Base-by-base conservation (phyloP, 2,888 invertebrate genomes). In the Eutolmus rufibarbis region DNA sequence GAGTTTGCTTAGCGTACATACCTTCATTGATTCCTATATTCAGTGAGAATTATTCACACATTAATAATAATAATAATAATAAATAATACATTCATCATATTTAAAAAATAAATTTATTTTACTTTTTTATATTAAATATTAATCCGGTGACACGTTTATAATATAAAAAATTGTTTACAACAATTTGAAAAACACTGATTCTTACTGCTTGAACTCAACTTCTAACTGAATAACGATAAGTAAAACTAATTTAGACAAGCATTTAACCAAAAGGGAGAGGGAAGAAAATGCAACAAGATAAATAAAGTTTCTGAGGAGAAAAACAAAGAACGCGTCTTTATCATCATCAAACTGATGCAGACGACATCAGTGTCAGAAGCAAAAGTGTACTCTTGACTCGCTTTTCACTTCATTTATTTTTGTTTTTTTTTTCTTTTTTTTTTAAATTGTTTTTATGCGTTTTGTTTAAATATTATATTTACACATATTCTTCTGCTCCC, bases 111-210 rank as follows among this genome's bases (percentile, higher is more conserved):
- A 84, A 40, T 84, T 84, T 84, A 84, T 84, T 84, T 84, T 51
- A 81, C 56, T 81, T 81, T n/a, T 51, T 81, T 84, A 84, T 84
- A 37, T 84, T 84, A 84, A 84, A 84, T 84, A 84, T 57, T 74
- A 84, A 46, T 34, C 66, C 66, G 43, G 40, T 66, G 66, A 40
- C 84, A 84, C 28, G 66, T 84, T 84, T 74, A 66, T 66, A 74
- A 74, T 66, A 84, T 74, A 84, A 84, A 85, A 85, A 85, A 85
- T 74, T 85, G 85, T 85, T 85, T 85, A 85, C 85, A 85, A 85
- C 85, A 85, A 85, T 85, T 85, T 85, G 46, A 85, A 74, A 74
- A 74, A 85, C 85, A 74, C 40, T 84, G 57, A 84, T 40, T 84
- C 82, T 84, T 66, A 84, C 57, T 19, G 19, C 66, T 84, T 84